Percentiles rank a stretch among this genome's conserved stretches.
Evolutionary conservation across 2,113 vertebrate species (phyloP).

Genomic region (Psophia crepitans): DNA sequence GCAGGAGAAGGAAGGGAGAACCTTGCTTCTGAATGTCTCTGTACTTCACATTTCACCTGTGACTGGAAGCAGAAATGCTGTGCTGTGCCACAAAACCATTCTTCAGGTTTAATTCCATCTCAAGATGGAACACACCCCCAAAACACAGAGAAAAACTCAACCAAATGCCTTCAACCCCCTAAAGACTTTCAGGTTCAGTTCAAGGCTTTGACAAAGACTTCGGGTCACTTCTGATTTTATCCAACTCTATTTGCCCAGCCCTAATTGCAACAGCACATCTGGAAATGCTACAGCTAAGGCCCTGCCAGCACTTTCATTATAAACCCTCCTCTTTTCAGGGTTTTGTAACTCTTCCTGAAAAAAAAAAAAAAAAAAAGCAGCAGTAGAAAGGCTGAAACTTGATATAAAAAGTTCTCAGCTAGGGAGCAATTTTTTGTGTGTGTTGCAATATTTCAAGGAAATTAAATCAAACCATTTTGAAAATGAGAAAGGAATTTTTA

Average conservation of each 20-base stretch:
- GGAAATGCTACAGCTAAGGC: slow-evolving; percentile 46
- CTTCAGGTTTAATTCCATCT: neutral
- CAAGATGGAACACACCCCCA: neutral
- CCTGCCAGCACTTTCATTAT: slow-evolving; percentile 32
- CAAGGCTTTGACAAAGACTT: slow-evolving; percentile 19
- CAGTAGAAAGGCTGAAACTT: slow-evolving; percentile 39
- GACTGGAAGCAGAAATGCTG: neutral
- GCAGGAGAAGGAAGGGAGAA: neutral
- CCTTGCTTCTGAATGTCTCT: neutral
- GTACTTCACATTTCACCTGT: neutral
- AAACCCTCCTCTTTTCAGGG: slow-evolving; percentile 10
- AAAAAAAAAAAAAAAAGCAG: neutral
- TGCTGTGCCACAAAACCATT: fast-evolving
- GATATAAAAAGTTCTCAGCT: slow-evolving; percentile 42
- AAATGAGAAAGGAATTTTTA: slow-evolving; percentile 29
- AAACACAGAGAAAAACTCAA: neutral
- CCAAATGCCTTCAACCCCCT: neutral
- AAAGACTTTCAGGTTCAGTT: neutral
- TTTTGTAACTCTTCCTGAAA: slow-evolving; percentile 32
- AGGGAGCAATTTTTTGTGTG: slow-evolving; percentile 19
- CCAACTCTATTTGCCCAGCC: slow-evolving; percentile 2
- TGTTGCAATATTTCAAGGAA: slow-evolving; percentile 54
- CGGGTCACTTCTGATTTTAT: slow-evolving; percentile 33
- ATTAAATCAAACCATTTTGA: slow-evolving; percentile 14
- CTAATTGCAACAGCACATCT: slow-evolving; percentile 55